These are phyloP conservation scores for Hypolimnas misippus DNA, from an alignment of 2,888 invertebrate species.

Conservation along the genomic window DNA sequence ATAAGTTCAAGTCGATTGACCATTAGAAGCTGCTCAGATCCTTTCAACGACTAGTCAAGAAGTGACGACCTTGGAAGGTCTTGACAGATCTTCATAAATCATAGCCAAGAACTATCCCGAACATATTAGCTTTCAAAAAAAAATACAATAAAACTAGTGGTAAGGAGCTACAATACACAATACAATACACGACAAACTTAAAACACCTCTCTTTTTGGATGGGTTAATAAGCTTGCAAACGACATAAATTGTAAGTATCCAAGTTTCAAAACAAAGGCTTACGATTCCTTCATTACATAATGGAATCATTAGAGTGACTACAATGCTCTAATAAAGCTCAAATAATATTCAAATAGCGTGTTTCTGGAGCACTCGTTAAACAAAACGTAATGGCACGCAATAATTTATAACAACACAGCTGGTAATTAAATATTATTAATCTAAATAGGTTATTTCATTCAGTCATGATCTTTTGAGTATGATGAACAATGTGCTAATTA, in stretches of 20 bases:
- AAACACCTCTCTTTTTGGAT: not conserved
- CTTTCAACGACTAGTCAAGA: too few species aligned
- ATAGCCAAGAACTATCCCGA: too few species aligned
- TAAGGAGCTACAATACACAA: too few species aligned
- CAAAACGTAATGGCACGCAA: conserved; percentile 25
- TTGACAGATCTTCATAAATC: too few species aligned
- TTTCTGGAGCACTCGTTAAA: conserved; percentile 27
- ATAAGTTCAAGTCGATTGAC: too few species aligned
- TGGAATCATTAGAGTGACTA: conserved; percentile 36
- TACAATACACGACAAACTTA: too few species aligned
- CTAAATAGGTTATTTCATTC: conserved; percentile 4
- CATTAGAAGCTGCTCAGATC: too few species aligned
- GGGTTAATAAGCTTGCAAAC: too few species aligned
- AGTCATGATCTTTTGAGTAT: not conserved
- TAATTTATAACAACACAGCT: conserved; percentile 24
- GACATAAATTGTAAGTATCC: conserved; percentile 15
- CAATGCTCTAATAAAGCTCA: conserved; percentile 37
- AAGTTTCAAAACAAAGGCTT: conserved; percentile 31
- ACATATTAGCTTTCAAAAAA: too few species aligned
- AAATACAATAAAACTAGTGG: too few species aligned
- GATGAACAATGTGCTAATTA: not conserved
- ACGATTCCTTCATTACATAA: conserved; percentile 28
- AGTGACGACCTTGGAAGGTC: too few species aligned
- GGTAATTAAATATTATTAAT: conserved; percentile 18
- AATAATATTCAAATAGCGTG: conserved; percentile 40